Conservation (phyloP, 2,113 vertebrate species). For the Trematocara unimaculatum region DNA sequence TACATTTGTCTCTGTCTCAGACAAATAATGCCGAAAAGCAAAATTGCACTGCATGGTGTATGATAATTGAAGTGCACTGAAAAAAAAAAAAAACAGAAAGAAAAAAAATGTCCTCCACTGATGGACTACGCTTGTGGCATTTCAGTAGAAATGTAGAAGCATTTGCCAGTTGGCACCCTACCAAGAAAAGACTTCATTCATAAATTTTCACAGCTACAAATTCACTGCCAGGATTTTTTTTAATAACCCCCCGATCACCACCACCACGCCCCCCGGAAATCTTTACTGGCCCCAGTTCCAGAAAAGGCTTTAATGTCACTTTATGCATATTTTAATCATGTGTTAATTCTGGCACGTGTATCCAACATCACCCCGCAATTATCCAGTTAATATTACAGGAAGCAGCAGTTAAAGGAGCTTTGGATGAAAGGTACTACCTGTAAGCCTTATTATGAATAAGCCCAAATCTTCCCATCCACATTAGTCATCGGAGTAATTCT, state of each 20-base stretch:
- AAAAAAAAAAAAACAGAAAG: not conserved
- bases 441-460: conserved; percentile 47
- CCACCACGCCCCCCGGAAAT: not conserved
- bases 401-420: conserved; percentile 34
- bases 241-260: not conserved
- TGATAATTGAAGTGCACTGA: conserved; percentile 1
- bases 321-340: conserved; percentile 19
- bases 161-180: conserved; percentile 31
- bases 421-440: conserved; percentile 37
- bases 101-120: not conserved
- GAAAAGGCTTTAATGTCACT: not conserved
- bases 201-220: not conserved
- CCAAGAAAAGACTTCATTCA: conserved; percentile 15
- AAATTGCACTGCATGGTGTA: not conserved
- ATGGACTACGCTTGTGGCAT: conserved; percentile 10
- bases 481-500: conserved; percentile 36
- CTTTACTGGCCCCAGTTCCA: not conserved
- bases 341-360: conserved; percentile 23
- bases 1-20: not conserved
- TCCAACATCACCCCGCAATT: conserved; percentile 20
- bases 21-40: not conserved
- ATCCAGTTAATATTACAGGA: conserved; percentile 31
- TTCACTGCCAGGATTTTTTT: conserved; percentile 7
- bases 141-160: not conserved
- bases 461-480: conserved; percentile 28